These are phyloP conservation scores for Larimichthys polyactis DNA, from an alignment of 2,113 vertebrate species.

Conservation along the genomic window DNA sequence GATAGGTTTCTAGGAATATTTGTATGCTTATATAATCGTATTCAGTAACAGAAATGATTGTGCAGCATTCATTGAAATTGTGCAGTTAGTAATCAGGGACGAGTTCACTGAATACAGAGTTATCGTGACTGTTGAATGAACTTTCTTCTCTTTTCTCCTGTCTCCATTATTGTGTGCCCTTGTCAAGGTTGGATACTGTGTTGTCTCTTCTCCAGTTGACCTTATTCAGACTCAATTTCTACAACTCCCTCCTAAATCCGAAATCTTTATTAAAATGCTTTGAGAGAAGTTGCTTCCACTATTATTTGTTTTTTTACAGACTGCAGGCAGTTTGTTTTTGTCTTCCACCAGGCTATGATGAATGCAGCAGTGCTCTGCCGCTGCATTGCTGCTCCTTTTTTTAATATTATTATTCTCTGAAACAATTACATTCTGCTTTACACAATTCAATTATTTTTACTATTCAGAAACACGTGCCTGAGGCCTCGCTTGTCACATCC, in stretches of 20 bases:
- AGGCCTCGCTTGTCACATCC: conserved; percentile 59
- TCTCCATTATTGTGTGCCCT: neutral
- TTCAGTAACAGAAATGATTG: neutral
- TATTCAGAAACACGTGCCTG: conserved; percentile 52
- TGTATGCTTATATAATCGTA: neutral
- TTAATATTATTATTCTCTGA: conserved; percentile 44
- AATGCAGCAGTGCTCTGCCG: neutral
- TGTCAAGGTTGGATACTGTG: neutral
- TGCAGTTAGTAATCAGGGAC: neutral
- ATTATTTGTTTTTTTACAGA: neutral
- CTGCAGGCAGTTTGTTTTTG: conserved; percentile 29
- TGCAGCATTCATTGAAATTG: neutral
- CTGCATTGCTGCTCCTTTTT: conserved; percentile 4
- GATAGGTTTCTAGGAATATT: conserved; percentile 28
- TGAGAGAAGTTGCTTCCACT: conserved; percentile 22
- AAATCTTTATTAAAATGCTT: conserved; percentile 36
- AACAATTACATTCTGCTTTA: conserved; percentile 76
- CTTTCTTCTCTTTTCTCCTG: neutral
- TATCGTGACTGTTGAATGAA: neutral
- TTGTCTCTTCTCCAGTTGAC: neutral
- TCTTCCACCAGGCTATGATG: conserved; percentile 12
- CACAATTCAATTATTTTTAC: conserved; percentile 77
- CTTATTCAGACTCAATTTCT: neutral
- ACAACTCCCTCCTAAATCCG: conserved; percentile 7
- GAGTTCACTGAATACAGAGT: neutral